phyloP scores from a whole-genome alignment of 2,113 vertebrate species.

The Notechis scutatus region DNA sequence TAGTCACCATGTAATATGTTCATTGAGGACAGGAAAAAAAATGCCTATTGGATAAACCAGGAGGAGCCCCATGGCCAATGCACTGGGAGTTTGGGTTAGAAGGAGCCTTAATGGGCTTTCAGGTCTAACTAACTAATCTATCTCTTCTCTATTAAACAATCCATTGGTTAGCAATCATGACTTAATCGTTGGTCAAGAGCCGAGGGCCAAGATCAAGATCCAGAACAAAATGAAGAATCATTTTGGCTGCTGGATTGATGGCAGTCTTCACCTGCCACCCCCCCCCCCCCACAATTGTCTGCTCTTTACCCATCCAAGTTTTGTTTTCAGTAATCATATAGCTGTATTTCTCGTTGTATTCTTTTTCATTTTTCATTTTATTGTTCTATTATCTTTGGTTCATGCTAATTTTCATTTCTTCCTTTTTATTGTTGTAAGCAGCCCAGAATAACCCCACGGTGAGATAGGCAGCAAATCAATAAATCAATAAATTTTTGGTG shows the following conservation, averaged over 20 bases:
- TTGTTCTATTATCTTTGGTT: not conserved
- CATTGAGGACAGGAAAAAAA: not conserved
- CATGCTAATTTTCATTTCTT: not conserved
- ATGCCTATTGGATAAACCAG: not conserved
- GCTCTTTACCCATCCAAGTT: not conserved
- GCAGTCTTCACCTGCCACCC: not conserved
- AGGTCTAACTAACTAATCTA: not conserved
- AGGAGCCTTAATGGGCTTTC: not conserved
- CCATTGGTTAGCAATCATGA: not conserved
- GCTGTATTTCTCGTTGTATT: not conserved
- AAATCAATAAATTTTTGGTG: not conserved
- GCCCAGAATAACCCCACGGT: not conserved
- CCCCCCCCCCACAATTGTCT: not conserved
- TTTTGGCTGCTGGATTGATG: not conserved
- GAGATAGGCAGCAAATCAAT: not conserved
- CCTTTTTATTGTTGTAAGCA: not conserved
- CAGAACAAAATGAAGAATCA: not conserved
- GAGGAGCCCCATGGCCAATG: not conserved
- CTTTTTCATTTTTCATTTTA: not conserved
- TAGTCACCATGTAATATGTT: not conserved
- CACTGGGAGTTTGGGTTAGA: not conserved
- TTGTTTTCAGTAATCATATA: not conserved
- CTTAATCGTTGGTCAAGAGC: not conserved
- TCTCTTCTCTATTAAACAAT: not conserved
- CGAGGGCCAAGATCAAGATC: not conserved